A percentile compares a stretch with the other conserved stretches of the same genome.
Conservation (phyloP, 1,140 invertebrate species). For the Nymphalis io region DNA sequence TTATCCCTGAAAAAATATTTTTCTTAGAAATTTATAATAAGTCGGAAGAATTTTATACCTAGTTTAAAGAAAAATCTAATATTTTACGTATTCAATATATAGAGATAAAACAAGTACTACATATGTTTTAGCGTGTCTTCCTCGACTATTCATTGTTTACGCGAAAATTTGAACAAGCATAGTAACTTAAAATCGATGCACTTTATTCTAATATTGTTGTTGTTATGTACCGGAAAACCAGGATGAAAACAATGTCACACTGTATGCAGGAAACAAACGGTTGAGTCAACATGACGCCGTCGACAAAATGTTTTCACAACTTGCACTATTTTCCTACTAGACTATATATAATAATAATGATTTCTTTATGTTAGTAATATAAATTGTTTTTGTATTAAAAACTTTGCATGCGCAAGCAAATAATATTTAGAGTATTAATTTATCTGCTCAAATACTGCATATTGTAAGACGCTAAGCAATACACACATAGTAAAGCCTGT, state of each 20-base stretch:
- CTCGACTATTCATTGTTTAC: neutral
- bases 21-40: neutral
- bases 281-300: conserved; percentile 35
- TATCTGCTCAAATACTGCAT: too few species aligned
- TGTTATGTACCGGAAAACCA: conserved; percentile 28
- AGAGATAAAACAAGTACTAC: neutral
- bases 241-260: conserved; percentile 42
- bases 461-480: too few species aligned
- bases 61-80: neutral
- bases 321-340: conserved; percentile 38
- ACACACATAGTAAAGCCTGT: too few species aligned
- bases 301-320: conserved; percentile 42
- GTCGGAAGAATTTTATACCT: neutral
- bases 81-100: neutral
- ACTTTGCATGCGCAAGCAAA: too few species aligned
- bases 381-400: conserved; percentile 16
- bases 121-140: neutral
- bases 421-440: too few species aligned
- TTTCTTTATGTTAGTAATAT: conserved; percentile 38
- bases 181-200: conserved; percentile 16
- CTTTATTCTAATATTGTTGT: conserved; percentile 34
- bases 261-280: conserved; percentile 39
- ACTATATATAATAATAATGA: conserved; percentile 38
- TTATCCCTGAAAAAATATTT: neutral
- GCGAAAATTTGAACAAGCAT: neutral